These are phyloP conservation scores for Pedionomus torquatus DNA, from an alignment of 2,113 vertebrate species.

Conservation along the genomic window DNA sequence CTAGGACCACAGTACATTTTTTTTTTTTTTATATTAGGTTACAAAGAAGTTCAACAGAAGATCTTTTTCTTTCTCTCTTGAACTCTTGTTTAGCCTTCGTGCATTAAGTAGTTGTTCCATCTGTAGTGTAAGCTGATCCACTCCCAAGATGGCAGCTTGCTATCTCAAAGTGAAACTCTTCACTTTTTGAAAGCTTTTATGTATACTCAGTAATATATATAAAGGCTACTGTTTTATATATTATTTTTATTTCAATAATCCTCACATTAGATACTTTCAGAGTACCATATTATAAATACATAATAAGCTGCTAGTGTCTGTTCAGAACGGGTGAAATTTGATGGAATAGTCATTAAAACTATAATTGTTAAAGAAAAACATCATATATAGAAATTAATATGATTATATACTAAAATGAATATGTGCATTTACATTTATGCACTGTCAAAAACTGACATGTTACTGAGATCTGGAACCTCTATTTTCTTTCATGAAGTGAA, in stretches of 20 bases:
- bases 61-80: background rate
- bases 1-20: background rate
- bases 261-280: background rate
- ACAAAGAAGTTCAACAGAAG: background rate
- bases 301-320: background rate
- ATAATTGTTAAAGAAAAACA: background rate
- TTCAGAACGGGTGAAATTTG: background rate
- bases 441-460: background rate
- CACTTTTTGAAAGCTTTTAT: background rate
- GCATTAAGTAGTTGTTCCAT: background rate
- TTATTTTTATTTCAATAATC: background rate
- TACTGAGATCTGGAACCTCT: background rate
- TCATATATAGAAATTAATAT: background rate
- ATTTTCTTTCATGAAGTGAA: background rate
- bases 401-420: background rate
- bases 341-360: background rate
- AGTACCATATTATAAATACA: background rate
- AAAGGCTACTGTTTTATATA: background rate
- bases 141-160: background rate
- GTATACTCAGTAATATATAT: background rate
- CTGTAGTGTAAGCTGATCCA: background rate
- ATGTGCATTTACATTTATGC: background rate
- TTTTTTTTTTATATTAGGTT: background rate
- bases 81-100: background rate
- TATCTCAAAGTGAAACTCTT: background rate